Percentiles rank a stretch among this genome's conserved stretches.
These are phyloP conservation scores for Heteronetta atricapilla DNA, from an alignment of 2,113 vertebrate genomes.

Conservation along the genomic window DNA sequence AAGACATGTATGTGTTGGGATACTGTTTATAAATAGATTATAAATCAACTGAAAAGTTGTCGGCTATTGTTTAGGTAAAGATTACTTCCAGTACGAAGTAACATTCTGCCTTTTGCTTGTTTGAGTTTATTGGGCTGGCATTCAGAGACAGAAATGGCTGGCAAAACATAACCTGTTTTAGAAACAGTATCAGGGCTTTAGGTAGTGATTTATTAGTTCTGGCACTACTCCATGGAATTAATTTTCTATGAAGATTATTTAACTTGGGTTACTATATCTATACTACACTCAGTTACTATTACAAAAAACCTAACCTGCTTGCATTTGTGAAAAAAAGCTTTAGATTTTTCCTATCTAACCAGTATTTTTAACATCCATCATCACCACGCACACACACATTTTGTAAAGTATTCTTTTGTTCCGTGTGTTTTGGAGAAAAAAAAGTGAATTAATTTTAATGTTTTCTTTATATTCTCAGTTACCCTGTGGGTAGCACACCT, in stretches of 20 bases:
- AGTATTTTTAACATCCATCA: not conserved
- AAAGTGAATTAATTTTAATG: not conserved
- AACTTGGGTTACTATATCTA: not conserved
- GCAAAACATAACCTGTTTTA: not conserved
- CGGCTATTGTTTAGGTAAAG: not conserved
- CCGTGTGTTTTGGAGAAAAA: not conserved
- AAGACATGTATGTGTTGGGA: not conserved
- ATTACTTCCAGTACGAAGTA: not conserved
- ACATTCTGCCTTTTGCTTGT: not conserved
- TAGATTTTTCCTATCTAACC: not conserved
- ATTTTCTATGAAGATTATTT: constrained; percentile 22
- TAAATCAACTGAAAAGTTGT: not conserved
- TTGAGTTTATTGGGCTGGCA: not conserved
- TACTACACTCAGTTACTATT: not conserved
- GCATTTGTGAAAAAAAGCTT: not conserved
- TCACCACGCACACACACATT: not conserved
- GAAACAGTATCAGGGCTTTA: not conserved
- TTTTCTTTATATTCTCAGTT: not conserved
- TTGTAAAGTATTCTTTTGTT: not conserved
- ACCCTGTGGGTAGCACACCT: not conserved
- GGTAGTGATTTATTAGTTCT: constrained; percentile 24
- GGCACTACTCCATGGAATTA: not conserved
- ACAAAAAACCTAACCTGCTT: not conserved
- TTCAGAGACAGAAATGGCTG: not conserved
- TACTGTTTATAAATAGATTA: not conserved